Evolutionary conservation across 2,113 vertebrate genomes (phyloP).

Genomic region (Epinephelus cyanopodus): DNA sequence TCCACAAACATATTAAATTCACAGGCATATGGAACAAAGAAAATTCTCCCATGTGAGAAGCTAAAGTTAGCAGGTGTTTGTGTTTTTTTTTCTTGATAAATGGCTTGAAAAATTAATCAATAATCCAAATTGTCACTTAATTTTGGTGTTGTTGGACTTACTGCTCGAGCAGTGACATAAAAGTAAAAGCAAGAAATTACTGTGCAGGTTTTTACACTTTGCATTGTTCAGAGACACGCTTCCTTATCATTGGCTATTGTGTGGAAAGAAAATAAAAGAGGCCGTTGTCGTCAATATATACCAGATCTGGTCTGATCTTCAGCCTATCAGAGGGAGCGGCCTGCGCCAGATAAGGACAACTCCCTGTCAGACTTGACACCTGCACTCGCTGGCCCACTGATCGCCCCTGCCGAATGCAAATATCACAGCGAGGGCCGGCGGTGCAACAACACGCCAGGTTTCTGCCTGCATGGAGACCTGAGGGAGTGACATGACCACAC

Average conservation of each 20-base stretch:
- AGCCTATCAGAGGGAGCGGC: constrained; percentile 61
- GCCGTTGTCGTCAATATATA: constrained; percentile 35
- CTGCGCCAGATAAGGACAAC: constrained; percentile 61
- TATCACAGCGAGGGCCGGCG: constrained; percentile 15
- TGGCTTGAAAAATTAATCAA: neutral
- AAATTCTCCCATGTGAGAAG: neutral
- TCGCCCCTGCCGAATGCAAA: constrained; percentile 49
- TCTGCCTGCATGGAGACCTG: constrained; percentile 32
- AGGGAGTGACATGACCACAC: constrained; percentile 83
- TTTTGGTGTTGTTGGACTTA: neutral
- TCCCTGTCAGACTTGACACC: constrained; percentile 69
- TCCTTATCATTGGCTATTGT: constrained; percentile 38
- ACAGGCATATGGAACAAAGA: neutral
- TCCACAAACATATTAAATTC: neutral
- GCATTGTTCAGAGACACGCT: constrained; percentile 2
- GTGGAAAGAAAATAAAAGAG: constrained; percentile 47
- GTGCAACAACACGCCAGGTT: constrained; percentile 35
- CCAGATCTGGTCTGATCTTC: constrained; percentile 56
- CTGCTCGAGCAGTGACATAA: neutral
- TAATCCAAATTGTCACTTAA: constrained; percentile 11
- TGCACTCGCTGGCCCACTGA: constrained; percentile 78
- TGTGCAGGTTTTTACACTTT: neutral
- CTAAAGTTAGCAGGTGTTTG: neutral
- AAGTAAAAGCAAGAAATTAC: constrained; percentile 2
- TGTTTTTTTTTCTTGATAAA: neutral